A percentile compares a stretch with the other conserved stretches of the same genome.
Conservation (phyloP, 2,888 invertebrate genomes). For the Sminthurinus aureus region DNA sequence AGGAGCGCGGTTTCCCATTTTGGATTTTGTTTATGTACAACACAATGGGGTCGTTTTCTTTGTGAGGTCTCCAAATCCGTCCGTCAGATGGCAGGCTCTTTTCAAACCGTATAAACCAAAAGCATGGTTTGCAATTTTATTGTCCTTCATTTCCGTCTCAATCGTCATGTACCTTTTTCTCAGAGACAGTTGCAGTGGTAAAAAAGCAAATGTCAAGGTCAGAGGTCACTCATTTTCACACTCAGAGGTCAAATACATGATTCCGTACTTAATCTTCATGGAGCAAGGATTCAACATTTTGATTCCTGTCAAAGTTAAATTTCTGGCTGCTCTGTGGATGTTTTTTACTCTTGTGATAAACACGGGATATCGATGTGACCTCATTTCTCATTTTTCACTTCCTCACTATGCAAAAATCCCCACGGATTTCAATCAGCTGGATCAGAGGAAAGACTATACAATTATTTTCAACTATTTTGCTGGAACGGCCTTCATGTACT, state of each 20-base stretch:
- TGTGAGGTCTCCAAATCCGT: neutral
- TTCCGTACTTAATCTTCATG: conserved; percentile 9
- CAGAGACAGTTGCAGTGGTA: neutral
- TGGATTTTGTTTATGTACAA: too few relatives aligned
- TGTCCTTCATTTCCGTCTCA: neutral
- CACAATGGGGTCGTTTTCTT: too few relatives aligned
- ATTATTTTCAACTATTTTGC: conserved; percentile 7
- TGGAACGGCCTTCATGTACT: conserved; percentile 12
- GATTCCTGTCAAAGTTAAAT: neutral
- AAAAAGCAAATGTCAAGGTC: neutral
- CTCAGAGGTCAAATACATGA: neutral
- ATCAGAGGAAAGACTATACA: neutral
- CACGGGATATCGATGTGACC: neutral
- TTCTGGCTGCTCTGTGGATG: conserved; percentile 6
- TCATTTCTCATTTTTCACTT: conserved; percentile 7
- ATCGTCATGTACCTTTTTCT: neutral
- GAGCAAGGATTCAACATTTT: conserved; percentile 4
- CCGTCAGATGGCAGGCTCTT: conserved; percentile 24
- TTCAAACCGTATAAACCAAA: neutral
- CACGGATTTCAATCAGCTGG: neutral
- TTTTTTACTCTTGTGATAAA: neutral
- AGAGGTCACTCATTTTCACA: neutral
- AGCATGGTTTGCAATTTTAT: neutral
- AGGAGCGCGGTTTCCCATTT: too few relatives aligned
- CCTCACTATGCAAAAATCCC: conserved; percentile 3